A percentile compares a stretch with the other conserved stretches of the same genome.
phyloP scores from a whole-genome alignment of 2,113 vertebrate species.

The Copsychus sechellarum region DNA sequence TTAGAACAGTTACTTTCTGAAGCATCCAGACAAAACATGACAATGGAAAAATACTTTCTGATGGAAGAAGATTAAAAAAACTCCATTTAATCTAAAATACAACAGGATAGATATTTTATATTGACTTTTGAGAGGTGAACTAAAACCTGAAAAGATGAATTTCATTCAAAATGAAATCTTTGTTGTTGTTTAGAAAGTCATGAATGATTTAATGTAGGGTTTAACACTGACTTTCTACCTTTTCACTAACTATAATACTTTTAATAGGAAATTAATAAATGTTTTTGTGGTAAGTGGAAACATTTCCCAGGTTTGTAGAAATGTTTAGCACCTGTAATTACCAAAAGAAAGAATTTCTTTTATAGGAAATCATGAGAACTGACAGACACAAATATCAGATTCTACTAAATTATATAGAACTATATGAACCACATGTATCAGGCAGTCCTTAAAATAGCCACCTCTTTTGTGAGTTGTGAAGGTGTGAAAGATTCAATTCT shows the following conservation, averaged over 20 bases:
- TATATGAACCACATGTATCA: neutral
- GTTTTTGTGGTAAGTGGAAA: neutral
- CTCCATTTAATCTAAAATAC: neutral
- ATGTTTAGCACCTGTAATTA: neutral
- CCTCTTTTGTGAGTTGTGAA: neutral
- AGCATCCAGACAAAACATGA: neutral
- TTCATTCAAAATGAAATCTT: neutral
- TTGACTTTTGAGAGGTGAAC: neutral
- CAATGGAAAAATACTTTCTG: neutral
- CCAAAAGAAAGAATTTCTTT: neutral
- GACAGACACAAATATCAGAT: neutral
- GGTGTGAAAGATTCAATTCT: neutral
- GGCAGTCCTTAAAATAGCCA: neutral
- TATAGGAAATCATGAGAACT: neutral
- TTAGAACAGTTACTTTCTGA: neutral
- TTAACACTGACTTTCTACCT: neutral
- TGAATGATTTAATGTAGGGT: neutral
- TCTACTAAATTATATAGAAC: constrained; percentile 12
- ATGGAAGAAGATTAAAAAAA: neutral
- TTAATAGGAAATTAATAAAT: neutral
- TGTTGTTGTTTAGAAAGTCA: neutral
- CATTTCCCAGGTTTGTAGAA: neutral
- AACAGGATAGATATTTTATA: neutral
- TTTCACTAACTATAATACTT: neutral
- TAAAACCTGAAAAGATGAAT: neutral